phyloP scores from a whole-genome alignment of 1,140 invertebrate genomes.

The Vanessa atalanta region DNA sequence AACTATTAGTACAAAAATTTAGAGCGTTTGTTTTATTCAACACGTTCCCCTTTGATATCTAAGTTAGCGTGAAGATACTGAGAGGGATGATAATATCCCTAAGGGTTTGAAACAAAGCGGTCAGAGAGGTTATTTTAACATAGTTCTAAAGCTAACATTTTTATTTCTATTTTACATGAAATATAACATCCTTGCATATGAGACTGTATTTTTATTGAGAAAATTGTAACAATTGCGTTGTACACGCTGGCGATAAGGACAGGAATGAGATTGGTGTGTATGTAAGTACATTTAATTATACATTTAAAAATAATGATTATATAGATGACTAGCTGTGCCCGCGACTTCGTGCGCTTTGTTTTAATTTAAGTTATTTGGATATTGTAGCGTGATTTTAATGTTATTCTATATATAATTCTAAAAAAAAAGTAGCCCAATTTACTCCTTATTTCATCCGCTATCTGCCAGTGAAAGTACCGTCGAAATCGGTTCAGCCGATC shows the following conservation, averaged over 20 bases:
- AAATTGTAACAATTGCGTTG: not conserved
- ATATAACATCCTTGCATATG: not conserved
- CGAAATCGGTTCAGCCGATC: too few relatives aligned
- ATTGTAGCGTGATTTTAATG: too few relatives aligned
- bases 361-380: too few relatives aligned
- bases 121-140: not conserved
- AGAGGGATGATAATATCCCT: constrained; percentile 1
- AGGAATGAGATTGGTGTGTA: too few relatives aligned
- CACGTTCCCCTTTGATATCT: not conserved
- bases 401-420: too few relatives aligned
- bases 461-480: too few relatives aligned
- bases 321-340: too few relatives aligned
- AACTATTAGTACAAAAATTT: not conserved
- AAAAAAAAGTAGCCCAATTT: too few relatives aligned
- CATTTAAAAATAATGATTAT: too few relatives aligned
- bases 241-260: not conserved
- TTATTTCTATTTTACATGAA: not conserved
- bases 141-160: not conserved
- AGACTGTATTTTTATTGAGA: not conserved
- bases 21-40: not conserved
- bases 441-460: too few relatives aligned
- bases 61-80: constrained; percentile 3
- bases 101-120: not conserved
- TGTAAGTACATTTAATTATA: too few relatives aligned
- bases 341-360: too few relatives aligned